A percentile compares a stretch with the other conserved stretches of the same genome.
Evolutionary conservation across 2,888 invertebrate species (phyloP).

Genomic region (Eupsilia transversa): DNA sequence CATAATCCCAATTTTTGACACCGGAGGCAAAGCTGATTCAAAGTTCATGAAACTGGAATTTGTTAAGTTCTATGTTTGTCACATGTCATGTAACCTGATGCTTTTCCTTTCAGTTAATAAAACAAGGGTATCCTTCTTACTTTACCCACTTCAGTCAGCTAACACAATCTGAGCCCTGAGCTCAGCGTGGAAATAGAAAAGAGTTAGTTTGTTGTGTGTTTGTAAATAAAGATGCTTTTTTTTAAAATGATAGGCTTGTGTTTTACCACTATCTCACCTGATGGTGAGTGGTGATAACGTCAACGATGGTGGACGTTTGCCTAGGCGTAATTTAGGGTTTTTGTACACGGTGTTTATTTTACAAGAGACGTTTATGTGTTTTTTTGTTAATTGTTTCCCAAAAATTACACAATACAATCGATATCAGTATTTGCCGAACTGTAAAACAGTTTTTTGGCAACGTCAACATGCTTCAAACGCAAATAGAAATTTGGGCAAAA

Average conservation of each 20-base stretch:
- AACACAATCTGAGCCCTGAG: background rate
- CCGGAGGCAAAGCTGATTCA: background rate
- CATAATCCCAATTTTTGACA: conserved; percentile 6
- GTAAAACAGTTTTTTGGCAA: no score
- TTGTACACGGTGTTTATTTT: background rate
- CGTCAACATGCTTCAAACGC: background rate
- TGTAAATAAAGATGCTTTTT: background rate
- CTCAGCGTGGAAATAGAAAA: background rate
- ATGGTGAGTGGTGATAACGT: background rate
- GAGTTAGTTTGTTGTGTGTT: background rate
- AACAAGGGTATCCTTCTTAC: conserved; percentile 1
- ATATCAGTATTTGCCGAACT: background rate
- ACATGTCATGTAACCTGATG: conserved; percentile 19
- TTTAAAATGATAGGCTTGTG: background rate
- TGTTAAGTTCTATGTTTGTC: background rate
- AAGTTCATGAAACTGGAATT: conserved; percentile 18
- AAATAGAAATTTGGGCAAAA: background rate
- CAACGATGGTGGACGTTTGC: background rate
- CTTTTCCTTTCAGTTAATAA: conserved; percentile 18
- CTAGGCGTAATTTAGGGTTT: background rate
- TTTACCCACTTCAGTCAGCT: conserved; percentile 6
- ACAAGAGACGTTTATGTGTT: background rate
- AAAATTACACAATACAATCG: background rate
- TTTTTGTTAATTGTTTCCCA: background rate
- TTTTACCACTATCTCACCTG: background rate